phyloP scores from a whole-genome alignment of 2,797 vertebrate genomes.

The Stomatorhinus walkeri region DNA sequence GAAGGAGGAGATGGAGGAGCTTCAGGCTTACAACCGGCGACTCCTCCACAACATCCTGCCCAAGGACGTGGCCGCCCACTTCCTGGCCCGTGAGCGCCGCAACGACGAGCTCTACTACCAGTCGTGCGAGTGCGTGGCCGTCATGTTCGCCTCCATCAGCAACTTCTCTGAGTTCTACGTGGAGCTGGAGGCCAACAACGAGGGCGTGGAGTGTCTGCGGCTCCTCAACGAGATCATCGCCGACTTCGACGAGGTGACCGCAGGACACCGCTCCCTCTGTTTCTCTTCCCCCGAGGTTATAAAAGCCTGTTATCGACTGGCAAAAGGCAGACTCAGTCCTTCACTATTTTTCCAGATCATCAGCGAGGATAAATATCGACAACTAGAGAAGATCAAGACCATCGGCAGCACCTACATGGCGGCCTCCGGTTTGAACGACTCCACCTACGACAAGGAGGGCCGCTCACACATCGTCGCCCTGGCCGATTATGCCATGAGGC shows the following conservation, averaged over 20 bases:
- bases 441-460: constrained; percentile 86
- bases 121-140: constrained; percentile 88
- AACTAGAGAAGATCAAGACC: constrained; percentile 96
- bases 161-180: constrained; percentile 95
- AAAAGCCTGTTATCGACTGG: neutral
- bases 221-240: constrained; percentile 95
- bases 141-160: constrained; percentile 96
- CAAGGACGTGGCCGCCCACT: constrained; percentile 88
- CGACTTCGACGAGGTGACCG: constrained; percentile 82
- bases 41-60: constrained; percentile 92
- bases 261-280: neutral
- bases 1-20: constrained; percentile 96
- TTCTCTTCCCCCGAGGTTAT: neutral
- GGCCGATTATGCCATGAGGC: constrained; percentile 89
- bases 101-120: constrained; percentile 94
- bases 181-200: constrained; percentile 93
- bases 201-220: constrained; percentile 85
- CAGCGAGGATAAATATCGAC: constrained; percentile 82
- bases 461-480: constrained; percentile 80
- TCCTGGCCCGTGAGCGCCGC: constrained; percentile 78
- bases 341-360: constrained; percentile 66
- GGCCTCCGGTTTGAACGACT: constrained; percentile 82
- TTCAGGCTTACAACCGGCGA: constrained; percentile 89
- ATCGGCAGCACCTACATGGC: constrained; percentile 95
- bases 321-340: neutral